These are phyloP conservation scores for Trachemys scripta DNA, from an alignment of 2,113 vertebrate species.

Conservation along the genomic window DNA sequence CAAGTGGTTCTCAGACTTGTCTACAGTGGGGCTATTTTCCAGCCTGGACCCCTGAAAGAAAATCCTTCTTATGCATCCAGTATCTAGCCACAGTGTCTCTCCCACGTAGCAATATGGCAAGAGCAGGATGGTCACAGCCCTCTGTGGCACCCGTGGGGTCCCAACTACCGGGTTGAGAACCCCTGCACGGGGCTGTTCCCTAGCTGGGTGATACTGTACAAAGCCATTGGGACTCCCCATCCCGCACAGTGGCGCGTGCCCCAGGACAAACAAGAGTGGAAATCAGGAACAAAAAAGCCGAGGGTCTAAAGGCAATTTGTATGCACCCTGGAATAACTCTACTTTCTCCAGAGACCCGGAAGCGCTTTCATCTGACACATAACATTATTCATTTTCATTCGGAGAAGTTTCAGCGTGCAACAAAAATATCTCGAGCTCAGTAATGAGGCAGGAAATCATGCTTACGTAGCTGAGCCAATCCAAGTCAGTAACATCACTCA, in stretches of 20 bases:
- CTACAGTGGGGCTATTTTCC: background rate
- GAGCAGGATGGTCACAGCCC: background rate
- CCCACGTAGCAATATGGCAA: accelerated
- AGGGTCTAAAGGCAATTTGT: conserved; percentile 21
- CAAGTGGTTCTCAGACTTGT: background rate
- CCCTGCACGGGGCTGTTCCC: background rate
- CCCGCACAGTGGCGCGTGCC: accelerated
- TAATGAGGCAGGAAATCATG: conserved; percentile 73
- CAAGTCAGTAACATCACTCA: conserved; percentile 55
- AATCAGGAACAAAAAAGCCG: background rate
- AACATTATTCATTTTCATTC: conserved; percentile 59
- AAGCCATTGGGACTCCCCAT: background rate
- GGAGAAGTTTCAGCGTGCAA: conserved; percentile 46
- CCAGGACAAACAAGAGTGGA: background rate
- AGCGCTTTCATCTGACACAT: background rate
- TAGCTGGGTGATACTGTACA: background rate
- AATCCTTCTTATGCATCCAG: background rate
- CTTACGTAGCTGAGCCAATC: conserved; percentile 52
- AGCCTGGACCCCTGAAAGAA: background rate
- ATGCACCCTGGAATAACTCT: conserved; percentile 21
- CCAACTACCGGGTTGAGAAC: background rate
- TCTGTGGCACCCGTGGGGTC: background rate
- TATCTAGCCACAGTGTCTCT: background rate
- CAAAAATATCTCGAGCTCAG: conserved; percentile 55
- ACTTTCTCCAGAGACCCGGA: conserved; percentile 6